phyloP scores from a whole-genome alignment of 2,888 invertebrate genomes.

The Epinotia ramella region DNA sequence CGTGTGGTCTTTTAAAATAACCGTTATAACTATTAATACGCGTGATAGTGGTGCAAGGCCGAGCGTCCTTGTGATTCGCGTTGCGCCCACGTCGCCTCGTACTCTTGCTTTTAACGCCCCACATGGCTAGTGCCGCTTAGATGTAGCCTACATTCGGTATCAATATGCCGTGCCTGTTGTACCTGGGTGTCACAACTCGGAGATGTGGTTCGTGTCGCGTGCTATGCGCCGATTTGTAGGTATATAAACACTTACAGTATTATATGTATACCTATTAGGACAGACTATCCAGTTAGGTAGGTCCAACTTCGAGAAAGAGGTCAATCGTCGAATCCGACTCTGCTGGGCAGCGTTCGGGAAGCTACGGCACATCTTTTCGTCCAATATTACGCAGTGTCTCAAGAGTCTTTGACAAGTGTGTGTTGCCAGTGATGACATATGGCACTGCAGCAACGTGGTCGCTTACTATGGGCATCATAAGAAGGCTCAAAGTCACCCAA shows the following conservation, averaged over 20 bases:
- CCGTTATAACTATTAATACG: conserved; percentile 28
- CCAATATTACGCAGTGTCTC: too few species aligned
- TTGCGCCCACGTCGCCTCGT: conserved; percentile 32
- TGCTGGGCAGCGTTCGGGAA: too few species aligned
- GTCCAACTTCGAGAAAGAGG: too few species aligned
- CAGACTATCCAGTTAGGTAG: too few species aligned
- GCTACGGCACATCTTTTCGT: too few species aligned
- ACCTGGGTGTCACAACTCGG: conserved; percentile 19
- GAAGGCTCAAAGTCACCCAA: too few species aligned
- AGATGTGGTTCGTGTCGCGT: neutral
- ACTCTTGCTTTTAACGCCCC: conserved; percentile 40
- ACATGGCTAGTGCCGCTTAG: conserved; percentile 26
- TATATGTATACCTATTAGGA: too few species aligned
- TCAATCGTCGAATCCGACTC: too few species aligned
- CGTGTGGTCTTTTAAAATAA: conserved; percentile 22
- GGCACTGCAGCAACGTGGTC: too few species aligned
- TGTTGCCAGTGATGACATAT: too few species aligned
- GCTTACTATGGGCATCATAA: too few species aligned
- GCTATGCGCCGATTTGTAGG: neutral
- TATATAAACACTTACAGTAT: neutral
- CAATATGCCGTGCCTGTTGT: conserved; percentile 11
- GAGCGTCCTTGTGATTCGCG: conserved; percentile 37
- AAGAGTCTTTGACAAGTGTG: too few species aligned
- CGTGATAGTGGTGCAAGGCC: conserved; percentile 15
- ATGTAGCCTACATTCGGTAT: conserved; percentile 28